phyloP scores from a whole-genome alignment of 2,113 vertebrate species.

The Spea multiplicata region DNA sequence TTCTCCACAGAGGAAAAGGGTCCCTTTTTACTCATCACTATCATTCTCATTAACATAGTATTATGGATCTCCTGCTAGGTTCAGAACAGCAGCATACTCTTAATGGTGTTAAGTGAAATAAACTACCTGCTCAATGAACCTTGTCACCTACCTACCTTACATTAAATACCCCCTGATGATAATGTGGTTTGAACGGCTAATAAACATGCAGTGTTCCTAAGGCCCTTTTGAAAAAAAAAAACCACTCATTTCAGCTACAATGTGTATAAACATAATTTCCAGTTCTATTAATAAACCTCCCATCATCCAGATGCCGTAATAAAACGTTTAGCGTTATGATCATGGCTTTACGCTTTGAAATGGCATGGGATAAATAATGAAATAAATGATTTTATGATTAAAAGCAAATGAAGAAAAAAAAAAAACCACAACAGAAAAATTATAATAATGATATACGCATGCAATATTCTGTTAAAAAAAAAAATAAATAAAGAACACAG shows the following conservation, averaged over 20 bases:
- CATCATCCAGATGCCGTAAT: background rate
- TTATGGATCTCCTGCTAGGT: slow-evolving; percentile 40
- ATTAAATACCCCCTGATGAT: slow-evolving; percentile 39
- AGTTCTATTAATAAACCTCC: background rate
- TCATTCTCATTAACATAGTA: slow-evolving; percentile 42
- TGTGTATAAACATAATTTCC: background rate
- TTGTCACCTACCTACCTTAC: slow-evolving; percentile 42
- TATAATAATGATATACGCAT: too few relatives aligned
- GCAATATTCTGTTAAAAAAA: too few relatives aligned
- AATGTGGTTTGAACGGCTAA: slow-evolving; percentile 40
- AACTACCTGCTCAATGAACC: slow-evolving; percentile 47
- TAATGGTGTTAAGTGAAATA: slow-evolving; percentile 45
- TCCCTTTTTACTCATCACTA: slow-evolving; percentile 42
- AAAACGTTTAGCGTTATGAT: background rate
- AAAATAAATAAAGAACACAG: too few relatives aligned
- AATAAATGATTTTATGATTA: too few relatives aligned
- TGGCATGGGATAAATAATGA: too few relatives aligned
- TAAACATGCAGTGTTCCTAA: slow-evolving; percentile 13
- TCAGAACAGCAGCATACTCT: slow-evolving; percentile 35
- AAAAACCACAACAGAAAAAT: too few relatives aligned
- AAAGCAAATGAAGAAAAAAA: too few relatives aligned
- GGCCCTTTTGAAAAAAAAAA: slow-evolving; percentile 18
- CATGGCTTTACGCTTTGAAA: too few relatives aligned
- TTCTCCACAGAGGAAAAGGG: slow-evolving; percentile 29
- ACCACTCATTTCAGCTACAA: slow-evolving; percentile 4